These are phyloP conservation scores for Stomatorhinus walkeri DNA, from an alignment of 2,797 vertebrate genomes.

Conservation along the genomic window DNA sequence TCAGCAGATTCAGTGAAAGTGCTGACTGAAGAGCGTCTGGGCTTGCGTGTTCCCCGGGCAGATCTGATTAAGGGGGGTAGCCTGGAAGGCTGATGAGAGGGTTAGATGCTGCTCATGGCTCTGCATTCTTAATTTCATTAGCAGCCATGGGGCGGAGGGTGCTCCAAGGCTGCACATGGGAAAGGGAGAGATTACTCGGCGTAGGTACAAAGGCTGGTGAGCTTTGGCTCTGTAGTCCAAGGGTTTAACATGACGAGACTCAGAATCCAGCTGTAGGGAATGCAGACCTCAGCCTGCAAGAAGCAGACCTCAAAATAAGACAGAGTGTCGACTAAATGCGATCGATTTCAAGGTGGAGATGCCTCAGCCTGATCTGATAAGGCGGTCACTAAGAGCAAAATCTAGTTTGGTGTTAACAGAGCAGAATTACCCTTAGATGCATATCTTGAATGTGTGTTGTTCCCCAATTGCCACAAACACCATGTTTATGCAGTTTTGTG, in stretches of 20 bases:
- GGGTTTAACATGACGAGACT: background rate
- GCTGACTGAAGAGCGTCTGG: background rate
- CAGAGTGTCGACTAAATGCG: background rate
- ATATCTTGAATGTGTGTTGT: background rate
- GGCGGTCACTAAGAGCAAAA: background rate
- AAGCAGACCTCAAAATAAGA: background rate
- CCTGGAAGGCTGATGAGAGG: background rate
- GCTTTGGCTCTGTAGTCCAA: background rate
- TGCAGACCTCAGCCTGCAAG: background rate
- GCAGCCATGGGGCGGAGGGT: background rate
- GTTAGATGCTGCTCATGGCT: background rate
- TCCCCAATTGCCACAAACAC: background rate
- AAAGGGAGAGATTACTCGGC: background rate
- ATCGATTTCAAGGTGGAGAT: background rate
- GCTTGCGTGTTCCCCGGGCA: background rate
- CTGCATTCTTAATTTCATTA: background rate
- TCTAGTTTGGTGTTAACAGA: background rate
- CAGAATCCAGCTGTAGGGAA: background rate
- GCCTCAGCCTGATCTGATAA: background rate
- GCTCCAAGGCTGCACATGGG: background rate
- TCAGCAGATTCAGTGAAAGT: background rate
- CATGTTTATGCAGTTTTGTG: slow-evolving; percentile 1
- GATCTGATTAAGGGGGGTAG: background rate
- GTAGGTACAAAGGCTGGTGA: background rate
- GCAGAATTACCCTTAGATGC: background rate